Conservation (phyloP, 2,888 invertebrate species). For the Pammene fasciana region DNA sequence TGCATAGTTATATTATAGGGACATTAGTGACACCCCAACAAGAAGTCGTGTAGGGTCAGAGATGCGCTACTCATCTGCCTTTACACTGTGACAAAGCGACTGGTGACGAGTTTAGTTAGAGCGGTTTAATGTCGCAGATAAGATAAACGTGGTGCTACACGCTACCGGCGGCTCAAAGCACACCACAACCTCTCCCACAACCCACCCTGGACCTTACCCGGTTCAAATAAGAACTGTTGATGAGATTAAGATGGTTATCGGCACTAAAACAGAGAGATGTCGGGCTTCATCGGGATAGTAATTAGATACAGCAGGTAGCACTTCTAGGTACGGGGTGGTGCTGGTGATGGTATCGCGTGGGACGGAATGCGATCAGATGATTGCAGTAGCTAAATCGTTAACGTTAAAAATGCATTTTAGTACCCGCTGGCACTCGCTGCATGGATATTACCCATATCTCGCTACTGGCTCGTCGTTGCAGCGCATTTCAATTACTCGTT, state of each 20-base stretch:
- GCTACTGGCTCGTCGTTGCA: no score
- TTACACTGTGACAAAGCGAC: conserved; percentile 1
- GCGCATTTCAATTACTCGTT: no score
- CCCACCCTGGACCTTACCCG: not conserved
- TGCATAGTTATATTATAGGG: no score
- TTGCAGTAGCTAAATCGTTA: not conserved
- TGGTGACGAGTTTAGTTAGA: conserved; percentile 52
- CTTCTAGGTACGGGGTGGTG: conserved; percentile 21
- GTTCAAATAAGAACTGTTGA: not conserved
- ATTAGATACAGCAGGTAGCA: conserved; percentile 19
- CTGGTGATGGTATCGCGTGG: conserved; percentile 31
- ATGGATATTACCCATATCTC: no score
- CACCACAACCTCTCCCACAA: conserved; percentile 15
- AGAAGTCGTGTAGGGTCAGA: no score
- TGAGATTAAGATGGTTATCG: conserved; percentile 8
- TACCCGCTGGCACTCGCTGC: no score
- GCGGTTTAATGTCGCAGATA: conserved; percentile 64
- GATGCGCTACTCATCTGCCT: not conserved
- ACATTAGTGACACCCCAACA: no score
- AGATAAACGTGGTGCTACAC: conserved; percentile 54
- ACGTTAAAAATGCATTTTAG: no score
- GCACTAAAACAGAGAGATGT: not conserved
- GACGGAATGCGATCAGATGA: not conserved
- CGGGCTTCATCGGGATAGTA: conserved; percentile 3
- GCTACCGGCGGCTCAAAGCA: conserved; percentile 26